Conservation (phyloP, 1,140 invertebrate genomes). For the Zaprionus ghesquierei region DNA sequence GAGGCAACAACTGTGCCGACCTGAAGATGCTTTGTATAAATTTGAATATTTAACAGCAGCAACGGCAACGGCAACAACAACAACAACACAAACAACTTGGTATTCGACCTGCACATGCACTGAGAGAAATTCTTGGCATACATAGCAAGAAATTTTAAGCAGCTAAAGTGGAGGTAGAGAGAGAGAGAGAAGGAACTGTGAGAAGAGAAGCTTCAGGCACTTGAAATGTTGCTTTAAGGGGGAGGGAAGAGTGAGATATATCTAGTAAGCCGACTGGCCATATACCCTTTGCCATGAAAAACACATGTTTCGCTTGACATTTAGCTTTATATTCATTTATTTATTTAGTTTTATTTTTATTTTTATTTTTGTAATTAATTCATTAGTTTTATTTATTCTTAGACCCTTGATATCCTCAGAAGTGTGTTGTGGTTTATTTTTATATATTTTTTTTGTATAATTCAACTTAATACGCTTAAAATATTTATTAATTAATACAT, state of each 20-base stretch:
- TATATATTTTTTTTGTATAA: conserved; percentile 63
- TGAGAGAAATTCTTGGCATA: background rate
- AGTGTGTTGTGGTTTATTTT: conserved; percentile 67
- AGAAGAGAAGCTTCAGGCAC: background rate
- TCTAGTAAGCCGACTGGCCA: no score
- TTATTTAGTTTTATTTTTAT: conserved; percentile 61
- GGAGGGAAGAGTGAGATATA: no score
- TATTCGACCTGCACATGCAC: conserved; percentile 20
- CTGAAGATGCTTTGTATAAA: conserved; percentile 78
- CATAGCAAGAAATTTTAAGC: background rate
- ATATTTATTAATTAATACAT: conserved; percentile 47
- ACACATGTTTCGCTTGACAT: conserved; percentile 55
- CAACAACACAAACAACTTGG: conserved; percentile 16
- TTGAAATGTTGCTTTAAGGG: background rate
- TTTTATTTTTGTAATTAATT: conserved; percentile 76
- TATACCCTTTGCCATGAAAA: conserved; percentile 20
- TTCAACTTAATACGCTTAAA: conserved; percentile 65
- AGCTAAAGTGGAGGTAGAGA: background rate
- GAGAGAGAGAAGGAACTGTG: background rate
- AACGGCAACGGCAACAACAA: conserved; percentile 11
- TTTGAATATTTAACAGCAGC: conserved; percentile 72
- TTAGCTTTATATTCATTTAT: conserved; percentile 81
- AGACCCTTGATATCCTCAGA: conserved; percentile 80
- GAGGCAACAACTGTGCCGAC: conserved; percentile 39
- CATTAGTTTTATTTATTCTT: conserved; percentile 80